Percentiles rank a stretch among this genome's conserved stretches.
Conservation (phyloP, 53 echinoderm and acorn worm genomes). For the Echinometra lucunter region DNA sequence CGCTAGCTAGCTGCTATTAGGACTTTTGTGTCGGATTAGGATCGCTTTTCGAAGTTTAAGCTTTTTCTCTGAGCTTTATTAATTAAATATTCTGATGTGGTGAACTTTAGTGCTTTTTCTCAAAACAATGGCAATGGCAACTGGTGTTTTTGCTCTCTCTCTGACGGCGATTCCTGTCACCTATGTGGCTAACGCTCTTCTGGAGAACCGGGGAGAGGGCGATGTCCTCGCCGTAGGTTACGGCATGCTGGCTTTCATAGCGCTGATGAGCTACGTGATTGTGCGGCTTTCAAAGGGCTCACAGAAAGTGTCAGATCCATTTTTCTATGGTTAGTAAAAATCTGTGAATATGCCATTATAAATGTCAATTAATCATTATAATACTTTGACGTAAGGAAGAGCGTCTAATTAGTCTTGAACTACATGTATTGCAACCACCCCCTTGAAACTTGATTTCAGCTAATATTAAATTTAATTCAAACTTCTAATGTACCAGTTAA, state of each 20-base stretch:
- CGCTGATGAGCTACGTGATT: constrained; percentile 74
- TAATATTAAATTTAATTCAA: no score
- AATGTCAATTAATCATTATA: no score
- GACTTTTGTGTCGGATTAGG: no score
- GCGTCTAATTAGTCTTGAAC: no score
- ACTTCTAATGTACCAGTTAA: no score
- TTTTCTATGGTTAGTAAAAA: constrained; percentile 81
- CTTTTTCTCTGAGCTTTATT: neutral
- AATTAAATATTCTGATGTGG: neutral
- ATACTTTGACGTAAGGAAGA: no score
- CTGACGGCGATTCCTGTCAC: constrained; percentile 94
- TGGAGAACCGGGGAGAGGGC: constrained; percentile 54
- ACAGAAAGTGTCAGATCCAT: constrained; percentile 79
- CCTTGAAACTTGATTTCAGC: no score
- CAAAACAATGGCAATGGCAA: constrained; percentile 84
- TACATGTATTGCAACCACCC: no score
- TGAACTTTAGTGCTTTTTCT: neutral
- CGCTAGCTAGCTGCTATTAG: no score
- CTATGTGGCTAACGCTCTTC: constrained; percentile 64
- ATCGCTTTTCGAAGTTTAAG: no score
- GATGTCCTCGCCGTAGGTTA: constrained; percentile 76
- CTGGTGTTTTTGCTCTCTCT: constrained; percentile 86
- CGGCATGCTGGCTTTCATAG: constrained; percentile 68
- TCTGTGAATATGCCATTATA: no score
- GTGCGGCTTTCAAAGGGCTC: constrained; percentile 52